phyloP scores from a whole-genome alignment of 2,797 vertebrate genomes.

The Neomorphus geoffroyi region DNA sequence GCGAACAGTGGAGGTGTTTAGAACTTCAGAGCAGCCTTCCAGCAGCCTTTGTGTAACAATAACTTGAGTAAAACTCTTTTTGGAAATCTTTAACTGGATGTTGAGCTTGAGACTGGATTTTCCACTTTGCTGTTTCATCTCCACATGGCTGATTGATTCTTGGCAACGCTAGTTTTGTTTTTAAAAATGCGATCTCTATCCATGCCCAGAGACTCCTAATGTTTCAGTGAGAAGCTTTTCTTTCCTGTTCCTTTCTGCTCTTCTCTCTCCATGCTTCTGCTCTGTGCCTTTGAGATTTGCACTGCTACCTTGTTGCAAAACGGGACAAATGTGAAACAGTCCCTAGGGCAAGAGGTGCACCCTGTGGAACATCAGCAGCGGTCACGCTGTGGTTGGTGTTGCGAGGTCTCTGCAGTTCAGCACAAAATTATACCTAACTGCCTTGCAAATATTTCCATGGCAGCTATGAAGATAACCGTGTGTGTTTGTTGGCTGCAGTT shows the following conservation, averaged over 20 bases:
- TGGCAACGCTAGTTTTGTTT: neutral
- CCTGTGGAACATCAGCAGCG: neutral
- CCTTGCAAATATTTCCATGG: neutral
- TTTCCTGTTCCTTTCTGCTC: neutral
- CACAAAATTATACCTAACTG: neutral
- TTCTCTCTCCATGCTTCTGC: neutral
- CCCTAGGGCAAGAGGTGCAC: neutral
- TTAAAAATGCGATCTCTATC: neutral
- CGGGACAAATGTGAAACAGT: neutral
- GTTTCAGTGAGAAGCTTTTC: neutral
- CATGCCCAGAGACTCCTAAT: neutral
- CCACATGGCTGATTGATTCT: neutral
- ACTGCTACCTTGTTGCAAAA: neutral
- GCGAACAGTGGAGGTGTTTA: neutral
- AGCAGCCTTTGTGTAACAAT: neutral
- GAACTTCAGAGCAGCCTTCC: neutral
- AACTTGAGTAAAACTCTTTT: neutral
- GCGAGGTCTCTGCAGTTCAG: neutral
- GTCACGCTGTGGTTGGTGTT: neutral
- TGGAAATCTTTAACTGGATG: neutral
- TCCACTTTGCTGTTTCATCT: neutral
- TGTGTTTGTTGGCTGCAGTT: neutral
- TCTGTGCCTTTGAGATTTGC: neutral
- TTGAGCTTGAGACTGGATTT: neutral
- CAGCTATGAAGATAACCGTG: neutral